Conservation (phyloP, 2,888 invertebrate species). For the Cosmia trapezina region DNA sequence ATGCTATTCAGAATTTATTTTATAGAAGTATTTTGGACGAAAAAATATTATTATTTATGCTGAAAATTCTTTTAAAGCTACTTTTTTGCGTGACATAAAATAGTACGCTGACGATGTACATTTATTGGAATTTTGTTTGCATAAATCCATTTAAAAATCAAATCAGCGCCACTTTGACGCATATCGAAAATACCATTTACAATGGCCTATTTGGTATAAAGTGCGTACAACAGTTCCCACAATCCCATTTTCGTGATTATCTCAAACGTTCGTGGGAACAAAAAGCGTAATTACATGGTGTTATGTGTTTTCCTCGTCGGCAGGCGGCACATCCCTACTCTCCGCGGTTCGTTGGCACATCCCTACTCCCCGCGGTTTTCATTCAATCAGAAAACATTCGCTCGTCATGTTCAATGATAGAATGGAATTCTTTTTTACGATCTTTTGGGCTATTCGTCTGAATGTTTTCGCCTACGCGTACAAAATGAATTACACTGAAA, state of each 20-base stretch:
- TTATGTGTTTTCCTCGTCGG: slow-evolving; percentile 62
- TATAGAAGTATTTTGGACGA: slow-evolving; percentile 2
- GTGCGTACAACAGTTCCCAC: neutral
- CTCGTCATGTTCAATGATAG: slow-evolving; percentile 59
- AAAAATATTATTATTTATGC: neutral
- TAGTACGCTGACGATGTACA: slow-evolving; percentile 1
- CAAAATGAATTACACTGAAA: slow-evolving; percentile 47
- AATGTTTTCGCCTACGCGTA: slow-evolving; percentile 40
- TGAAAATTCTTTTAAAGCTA: neutral
- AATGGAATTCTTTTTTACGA: slow-evolving; percentile 57
- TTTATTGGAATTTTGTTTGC: slow-evolving; percentile 9
- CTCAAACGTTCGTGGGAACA: slow-evolving; percentile 51
- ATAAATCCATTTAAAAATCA: slow-evolving; percentile 4
- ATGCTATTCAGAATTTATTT: slow-evolving; percentile 10
- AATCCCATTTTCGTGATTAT: slow-evolving; percentile 36
- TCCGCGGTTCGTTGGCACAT: slow-evolving; percentile 55
- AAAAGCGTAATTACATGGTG: slow-evolving; percentile 65
- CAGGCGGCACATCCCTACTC: slow-evolving; percentile 43
- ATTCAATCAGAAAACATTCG: slow-evolving; percentile 64
- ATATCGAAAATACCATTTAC: neutral
- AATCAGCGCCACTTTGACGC: neutral
- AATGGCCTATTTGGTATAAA: neutral
- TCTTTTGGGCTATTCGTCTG: slow-evolving; percentile 37
- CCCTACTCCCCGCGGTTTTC: slow-evolving; percentile 59
- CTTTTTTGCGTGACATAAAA: slow-evolving; percentile 16